These are phyloP conservation scores for Alloscopus bannaensis DNA, from an alignment of 2,888 invertebrate species.

Conservation along the genomic window DNA sequence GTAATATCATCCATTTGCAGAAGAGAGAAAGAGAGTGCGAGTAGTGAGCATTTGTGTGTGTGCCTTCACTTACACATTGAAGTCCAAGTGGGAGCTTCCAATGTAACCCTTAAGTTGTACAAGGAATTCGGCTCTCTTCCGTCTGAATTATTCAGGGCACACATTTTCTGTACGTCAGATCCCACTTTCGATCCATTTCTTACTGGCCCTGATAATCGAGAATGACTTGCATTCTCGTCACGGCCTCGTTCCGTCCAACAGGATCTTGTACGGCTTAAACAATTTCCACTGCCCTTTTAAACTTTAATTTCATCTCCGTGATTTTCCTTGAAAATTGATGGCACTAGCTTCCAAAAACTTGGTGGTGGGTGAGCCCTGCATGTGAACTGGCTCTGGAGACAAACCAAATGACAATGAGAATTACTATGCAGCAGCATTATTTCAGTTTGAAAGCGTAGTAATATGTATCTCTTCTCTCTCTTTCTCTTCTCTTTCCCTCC, in stretches of 20 bases:
- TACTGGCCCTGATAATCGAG: slow-evolving; percentile 45
- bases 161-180: slow-evolving; percentile 50
- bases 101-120: slow-evolving; percentile 45
- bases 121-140: slow-evolving; percentile 36
- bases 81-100: slow-evolving; percentile 31
- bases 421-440: too few relatives aligned
- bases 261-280: slow-evolving; percentile 18
- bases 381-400: too few relatives aligned
- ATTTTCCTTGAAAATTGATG: slow-evolving; percentile 11
- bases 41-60: background rate
- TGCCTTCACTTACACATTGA: slow-evolving; percentile 29
- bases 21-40: background rate
- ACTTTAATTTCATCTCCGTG: slow-evolving; percentile 29
- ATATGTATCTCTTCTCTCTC: too few relatives aligned
- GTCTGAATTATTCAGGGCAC: slow-evolving; percentile 58
- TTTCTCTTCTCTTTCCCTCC: too few relatives aligned
- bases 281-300: slow-evolving; percentile 36
- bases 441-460: too few relatives aligned
- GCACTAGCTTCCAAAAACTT: too few relatives aligned
- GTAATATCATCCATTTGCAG: slow-evolving; percentile 12
- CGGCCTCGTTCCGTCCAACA: slow-evolving; percentile 14
- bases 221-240: slow-evolving; percentile 49
- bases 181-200: slow-evolving; percentile 59
- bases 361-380: too few relatives aligned
- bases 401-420: too few relatives aligned